Evolutionary conservation across 2,797 vertebrate species (phyloP), one percentile per base, ranked within the genome.

Genomic region (Apodemus agrarius): DNA sequence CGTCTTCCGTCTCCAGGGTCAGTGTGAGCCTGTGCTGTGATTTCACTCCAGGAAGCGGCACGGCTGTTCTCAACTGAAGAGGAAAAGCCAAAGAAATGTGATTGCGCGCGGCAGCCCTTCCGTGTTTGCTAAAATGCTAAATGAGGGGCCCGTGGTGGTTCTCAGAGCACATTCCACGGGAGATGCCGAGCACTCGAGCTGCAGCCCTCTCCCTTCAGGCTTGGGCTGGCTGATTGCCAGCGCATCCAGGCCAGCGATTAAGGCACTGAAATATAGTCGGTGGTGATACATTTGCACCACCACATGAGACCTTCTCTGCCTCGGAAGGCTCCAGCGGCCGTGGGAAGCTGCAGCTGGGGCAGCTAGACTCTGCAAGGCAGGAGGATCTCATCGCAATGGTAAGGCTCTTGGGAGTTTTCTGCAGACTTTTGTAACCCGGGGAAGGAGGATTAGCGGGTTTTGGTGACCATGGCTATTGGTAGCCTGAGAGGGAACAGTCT

Each of bases 221-320:
- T 97, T 82, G 96, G 97, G 95, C 98, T 98, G 98, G 98, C 98
- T 97, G 98, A 97, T 98, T 98, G 98, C 98, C 98, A 99, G 95
- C 98, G 95, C 98, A 95, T 97, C 94, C 92, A 98, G 98, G 98
- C 98, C 98, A 97, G 98, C 98, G 96, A 94, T 49, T 96, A 98
- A 98, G 96, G 95, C 98, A 98, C 98, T 97, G 98, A 98, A 98
- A 98, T 98, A 96, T 98, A 98, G 98, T 98, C 96, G 86, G 98
- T 98, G 98, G 98, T 93, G 95, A 97, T 98, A 97, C 98, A 96
- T 97, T 98, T 97, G 98, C 98, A 97, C 98, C 69, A 37, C 69
- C 98, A 98, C 98, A 98, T 96, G 97, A 98, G 98, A 97, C 97
- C 96, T 96, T 94, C 98, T 92, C 97, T 98, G 97, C 97, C 97